Evolutionary conservation across 92 coral and sea anemone species (phyloP).

Genomic region (Phymanthus crucifer): DNA sequence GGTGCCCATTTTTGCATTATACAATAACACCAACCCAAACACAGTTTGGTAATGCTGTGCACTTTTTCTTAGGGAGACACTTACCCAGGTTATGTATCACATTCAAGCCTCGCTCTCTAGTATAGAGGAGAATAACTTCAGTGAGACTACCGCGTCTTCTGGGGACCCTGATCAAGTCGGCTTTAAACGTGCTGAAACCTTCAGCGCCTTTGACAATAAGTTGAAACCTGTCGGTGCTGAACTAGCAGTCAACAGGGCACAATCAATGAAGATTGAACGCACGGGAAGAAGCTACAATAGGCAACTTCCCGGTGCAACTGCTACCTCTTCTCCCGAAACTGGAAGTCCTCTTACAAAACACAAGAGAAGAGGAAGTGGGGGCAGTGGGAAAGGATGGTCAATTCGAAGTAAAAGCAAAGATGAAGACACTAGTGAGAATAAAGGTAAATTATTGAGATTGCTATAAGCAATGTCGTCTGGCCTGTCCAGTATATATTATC

Average conservation of each 20-base stretch:
- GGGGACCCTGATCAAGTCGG: slow-evolving; percentile 39
- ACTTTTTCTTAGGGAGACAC: slow-evolving; percentile 48
- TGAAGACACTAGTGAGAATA: slow-evolving; percentile 49
- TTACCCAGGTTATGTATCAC: slow-evolving; percentile 50
- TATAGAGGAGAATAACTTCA: slow-evolving; percentile 52
- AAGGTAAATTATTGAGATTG: slow-evolving; percentile 31
- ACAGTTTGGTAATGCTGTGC: background rate
- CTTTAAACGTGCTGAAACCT: slow-evolving; percentile 94
- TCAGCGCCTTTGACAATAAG: slow-evolving; percentile 88
- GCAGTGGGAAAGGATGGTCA: slow-evolving; percentile 60
- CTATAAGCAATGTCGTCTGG: background rate
- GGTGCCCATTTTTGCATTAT: too few species aligned
- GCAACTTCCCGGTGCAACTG: slow-evolving; percentile 52
- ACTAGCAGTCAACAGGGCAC: slow-evolving; percentile 66
- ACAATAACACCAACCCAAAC: too few species aligned
- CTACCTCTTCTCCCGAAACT: slow-evolving; percentile 43
- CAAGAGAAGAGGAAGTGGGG: slow-evolving; percentile 78
- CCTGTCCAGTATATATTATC: background rate
- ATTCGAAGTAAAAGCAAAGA: slow-evolving; percentile 62
- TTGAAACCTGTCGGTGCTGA: slow-evolving; percentile 60
- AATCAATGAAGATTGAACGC: slow-evolving; percentile 84
- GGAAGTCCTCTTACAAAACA: slow-evolving; percentile 77
- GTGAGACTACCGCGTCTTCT: slow-evolving; percentile 29
- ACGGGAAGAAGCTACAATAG: slow-evolving; percentile 55
- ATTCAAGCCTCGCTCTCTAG: slow-evolving; percentile 42